Percentiles rank a stretch among this genome's conserved stretches.
Evolutionary conservation across 2,888 invertebrate species (phyloP).

Genomic region (Lymantria monacha): DNA sequence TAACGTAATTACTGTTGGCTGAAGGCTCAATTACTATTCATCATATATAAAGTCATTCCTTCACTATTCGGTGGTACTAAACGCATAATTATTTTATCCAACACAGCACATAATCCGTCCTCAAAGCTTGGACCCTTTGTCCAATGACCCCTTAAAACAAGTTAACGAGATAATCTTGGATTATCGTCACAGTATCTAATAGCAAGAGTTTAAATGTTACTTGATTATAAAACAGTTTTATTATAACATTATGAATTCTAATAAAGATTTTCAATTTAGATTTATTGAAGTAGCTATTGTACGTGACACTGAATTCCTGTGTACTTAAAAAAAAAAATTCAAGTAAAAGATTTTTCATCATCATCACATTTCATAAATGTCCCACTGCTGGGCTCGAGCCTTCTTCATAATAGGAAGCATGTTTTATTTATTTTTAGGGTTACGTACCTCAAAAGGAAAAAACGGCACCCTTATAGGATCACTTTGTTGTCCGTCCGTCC

Average conservation of each 20-base stretch:
- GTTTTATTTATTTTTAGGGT: too few relatives aligned
- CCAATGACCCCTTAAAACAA: constrained; percentile 30
- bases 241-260: constrained; percentile 28
- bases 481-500: too few relatives aligned
- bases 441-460: too few relatives aligned
- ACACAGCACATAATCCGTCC: constrained; percentile 7
- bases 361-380: too few relatives aligned
- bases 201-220: constrained; percentile 28
- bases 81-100: constrained; percentile 4
- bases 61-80: background rate
- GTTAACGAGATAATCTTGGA: constrained; percentile 35
- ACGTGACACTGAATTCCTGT: too few relatives aligned
- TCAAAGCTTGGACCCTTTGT: constrained; percentile 23
- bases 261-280: background rate
- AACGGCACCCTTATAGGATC: too few relatives aligned
- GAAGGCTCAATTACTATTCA: background rate
- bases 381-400: too few relatives aligned
- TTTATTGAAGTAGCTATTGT: too few relatives aligned
- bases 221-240: constrained; percentile 28
- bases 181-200: constrained; percentile 33
- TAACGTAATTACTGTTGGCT: too few relatives aligned
- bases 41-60: background rate
- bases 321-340: too few relatives aligned
- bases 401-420: too few relatives aligned
- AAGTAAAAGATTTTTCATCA: too few relatives aligned